Conservation (phyloP, 2,113 vertebrate genomes). For the Antigone vipio region DNA sequence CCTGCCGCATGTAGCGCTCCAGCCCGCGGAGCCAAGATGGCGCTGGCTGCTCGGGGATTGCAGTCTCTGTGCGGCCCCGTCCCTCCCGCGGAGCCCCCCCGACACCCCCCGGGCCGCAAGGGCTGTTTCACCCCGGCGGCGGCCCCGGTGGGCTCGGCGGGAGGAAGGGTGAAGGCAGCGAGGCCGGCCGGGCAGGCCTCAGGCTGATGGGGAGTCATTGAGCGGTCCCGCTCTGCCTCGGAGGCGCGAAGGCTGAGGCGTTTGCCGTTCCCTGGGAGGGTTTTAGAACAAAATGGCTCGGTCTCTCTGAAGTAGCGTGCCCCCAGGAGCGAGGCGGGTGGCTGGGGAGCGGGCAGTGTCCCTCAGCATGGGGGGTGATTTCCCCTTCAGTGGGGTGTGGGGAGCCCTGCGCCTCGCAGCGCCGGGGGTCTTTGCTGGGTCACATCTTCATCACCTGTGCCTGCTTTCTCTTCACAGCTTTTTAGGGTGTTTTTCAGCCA, state of each 20-base stretch:
- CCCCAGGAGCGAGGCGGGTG: not conserved
- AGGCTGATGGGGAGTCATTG: no score
- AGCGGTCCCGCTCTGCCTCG: accelerated
- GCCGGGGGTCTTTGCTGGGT: no score
- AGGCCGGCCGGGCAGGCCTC: not conserved
- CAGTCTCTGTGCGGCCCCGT: accelerated
- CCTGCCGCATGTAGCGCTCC: accelerated
- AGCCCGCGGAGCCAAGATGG: not conserved
- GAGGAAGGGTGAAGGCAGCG: no score
- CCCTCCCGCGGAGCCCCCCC: no score
- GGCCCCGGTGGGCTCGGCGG: accelerated
- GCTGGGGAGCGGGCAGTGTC: not conserved
- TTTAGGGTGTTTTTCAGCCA: no score
- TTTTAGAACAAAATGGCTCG: not conserved
- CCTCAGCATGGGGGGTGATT: not conserved
- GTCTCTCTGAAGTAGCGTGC: no score
- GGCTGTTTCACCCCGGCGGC: no score
- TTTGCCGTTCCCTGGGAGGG: no score
- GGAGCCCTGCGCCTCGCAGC: not conserved
- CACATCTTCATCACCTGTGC: not conserved
- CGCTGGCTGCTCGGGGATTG: accelerated
- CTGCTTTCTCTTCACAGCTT: no score
- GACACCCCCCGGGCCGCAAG: accelerated
- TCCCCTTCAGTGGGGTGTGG: no score
- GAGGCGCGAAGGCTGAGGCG: accelerated